These are phyloP conservation scores for Phaethon lepturus DNA, from an alignment of 2,113 vertebrate species.

Conservation along the genomic window DNA sequence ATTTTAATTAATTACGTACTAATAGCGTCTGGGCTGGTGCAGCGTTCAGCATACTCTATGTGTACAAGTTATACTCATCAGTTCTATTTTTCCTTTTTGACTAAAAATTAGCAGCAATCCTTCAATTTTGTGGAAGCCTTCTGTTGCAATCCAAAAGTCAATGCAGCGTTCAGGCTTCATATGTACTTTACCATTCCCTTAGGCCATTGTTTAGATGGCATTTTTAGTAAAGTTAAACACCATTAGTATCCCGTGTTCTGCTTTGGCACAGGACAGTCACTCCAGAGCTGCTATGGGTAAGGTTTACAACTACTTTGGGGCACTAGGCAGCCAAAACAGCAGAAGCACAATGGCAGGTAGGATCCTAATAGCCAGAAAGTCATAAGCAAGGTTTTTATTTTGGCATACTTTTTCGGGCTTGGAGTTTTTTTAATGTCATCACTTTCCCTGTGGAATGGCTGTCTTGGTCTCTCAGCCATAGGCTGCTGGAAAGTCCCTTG, in stretches of 20 bases:
- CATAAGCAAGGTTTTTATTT: not conserved
- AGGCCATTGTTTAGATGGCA: not conserved
- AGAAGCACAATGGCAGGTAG: not conserved
- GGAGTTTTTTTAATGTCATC: fast-evolving
- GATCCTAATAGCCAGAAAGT: not conserved
- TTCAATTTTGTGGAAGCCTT: not conserved
- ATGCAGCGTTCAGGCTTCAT: slow-evolving; percentile 25
- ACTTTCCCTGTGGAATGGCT: not conserved
- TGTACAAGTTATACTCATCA: not conserved
- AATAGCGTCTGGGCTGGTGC: slow-evolving; percentile 29
- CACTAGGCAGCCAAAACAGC: not conserved
- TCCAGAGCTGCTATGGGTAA: not conserved
- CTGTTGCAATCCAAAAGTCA: slow-evolving; percentile 41
- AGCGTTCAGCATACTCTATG: not conserved
- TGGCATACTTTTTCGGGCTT: fast-evolving
- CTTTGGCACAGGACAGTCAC: not conserved
- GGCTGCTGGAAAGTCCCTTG: not conserved
- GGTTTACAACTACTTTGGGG: not conserved
- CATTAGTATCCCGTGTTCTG: not conserved
- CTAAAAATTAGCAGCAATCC: slow-evolving; percentile 39
- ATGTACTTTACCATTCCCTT: not conserved
- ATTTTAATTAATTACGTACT: slow-evolving; percentile 66
- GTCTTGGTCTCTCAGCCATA: not conserved
- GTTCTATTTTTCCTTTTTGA: not conserved
- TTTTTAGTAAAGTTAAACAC: slow-evolving; percentile 15